Evolutionary conservation across 1,140 invertebrate genomes (phyloP).

Genomic region (Spodoptera frugiperda): DNA sequence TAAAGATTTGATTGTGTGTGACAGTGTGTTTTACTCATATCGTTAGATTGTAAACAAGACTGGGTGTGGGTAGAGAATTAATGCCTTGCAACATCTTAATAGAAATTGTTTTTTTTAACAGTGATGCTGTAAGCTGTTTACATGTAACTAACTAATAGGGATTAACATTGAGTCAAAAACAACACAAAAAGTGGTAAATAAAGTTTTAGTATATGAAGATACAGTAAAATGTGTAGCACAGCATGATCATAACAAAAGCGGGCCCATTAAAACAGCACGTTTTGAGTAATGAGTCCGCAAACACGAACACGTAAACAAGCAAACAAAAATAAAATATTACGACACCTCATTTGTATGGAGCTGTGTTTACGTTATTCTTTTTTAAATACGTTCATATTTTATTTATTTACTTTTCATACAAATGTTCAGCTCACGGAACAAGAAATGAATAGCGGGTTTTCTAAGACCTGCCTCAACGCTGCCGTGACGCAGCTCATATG

Average conservation of each 20-base stretch:
- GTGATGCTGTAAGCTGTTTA: too few relatives aligned
- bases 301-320: neutral
- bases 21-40: too few relatives aligned
- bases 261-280: neutral
- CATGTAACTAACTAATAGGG: too few relatives aligned
- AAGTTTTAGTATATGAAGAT: neutral
- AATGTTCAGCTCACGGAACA: slow-evolving; percentile 18
- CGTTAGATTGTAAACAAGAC: too few relatives aligned
- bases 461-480: slow-evolving; percentile 45
- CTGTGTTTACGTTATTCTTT: neutral
- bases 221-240: neutral
- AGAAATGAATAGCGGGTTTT: slow-evolving; percentile 2
- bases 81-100: too few relatives aligned
- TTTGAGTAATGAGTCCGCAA: neutral
- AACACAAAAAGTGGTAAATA: too few relatives aligned
- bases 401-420: slow-evolving; percentile 10
- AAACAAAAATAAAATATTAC: slow-evolving; percentile 4
- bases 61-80: too few relatives aligned
- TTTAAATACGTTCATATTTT: neutral
- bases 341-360: neutral
- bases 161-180: too few relatives aligned
- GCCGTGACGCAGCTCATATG: neutral
- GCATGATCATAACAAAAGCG: neutral
- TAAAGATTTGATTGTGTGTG: neutral
- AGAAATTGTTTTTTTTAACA: too few relatives aligned